Conservation (phyloP, 2,888 invertebrate genomes). For the Nymphalis c-album region DNA sequence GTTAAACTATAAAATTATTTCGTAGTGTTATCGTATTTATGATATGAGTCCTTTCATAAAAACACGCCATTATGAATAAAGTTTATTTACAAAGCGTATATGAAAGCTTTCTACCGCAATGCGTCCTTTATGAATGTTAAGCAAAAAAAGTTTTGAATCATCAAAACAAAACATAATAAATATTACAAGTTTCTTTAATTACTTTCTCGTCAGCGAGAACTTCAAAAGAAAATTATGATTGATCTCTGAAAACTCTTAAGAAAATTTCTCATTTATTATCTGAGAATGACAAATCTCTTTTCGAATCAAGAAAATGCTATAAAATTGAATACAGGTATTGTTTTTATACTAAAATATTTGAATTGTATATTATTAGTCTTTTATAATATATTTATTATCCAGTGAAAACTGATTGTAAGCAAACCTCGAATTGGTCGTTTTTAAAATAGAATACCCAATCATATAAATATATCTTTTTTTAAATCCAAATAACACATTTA, state of each 20-base stretch:
- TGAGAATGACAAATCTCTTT: neutral
- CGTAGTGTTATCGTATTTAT: neutral
- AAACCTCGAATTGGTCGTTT: no score
- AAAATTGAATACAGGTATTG: no score
- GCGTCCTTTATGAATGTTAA: constrained; percentile 3
- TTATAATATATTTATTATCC: no score
- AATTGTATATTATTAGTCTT: no score
- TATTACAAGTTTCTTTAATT: constrained; percentile 4
- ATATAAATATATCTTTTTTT: no score
- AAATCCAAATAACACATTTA: no score
- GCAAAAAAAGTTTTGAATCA: neutral
- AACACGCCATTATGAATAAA: neutral
- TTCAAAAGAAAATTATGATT: constrained; percentile 12
- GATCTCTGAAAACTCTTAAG: constrained; percentile 14
- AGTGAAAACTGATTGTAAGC: no score
- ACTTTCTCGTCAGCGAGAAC: constrained; percentile 8
- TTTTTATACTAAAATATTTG: no score
- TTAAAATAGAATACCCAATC: no score
- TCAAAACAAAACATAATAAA: neutral
- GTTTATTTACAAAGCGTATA: constrained; percentile 9
- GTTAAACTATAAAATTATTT: no score
- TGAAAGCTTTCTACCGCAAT: constrained; percentile 5
- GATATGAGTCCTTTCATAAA: neutral
- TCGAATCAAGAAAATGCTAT: no score
- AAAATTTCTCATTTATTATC: constrained; percentile 9